These are phyloP conservation scores for Oryzias celebensis DNA, from an alignment of 2,113 vertebrate genomes.

Conservation along the genomic window DNA sequence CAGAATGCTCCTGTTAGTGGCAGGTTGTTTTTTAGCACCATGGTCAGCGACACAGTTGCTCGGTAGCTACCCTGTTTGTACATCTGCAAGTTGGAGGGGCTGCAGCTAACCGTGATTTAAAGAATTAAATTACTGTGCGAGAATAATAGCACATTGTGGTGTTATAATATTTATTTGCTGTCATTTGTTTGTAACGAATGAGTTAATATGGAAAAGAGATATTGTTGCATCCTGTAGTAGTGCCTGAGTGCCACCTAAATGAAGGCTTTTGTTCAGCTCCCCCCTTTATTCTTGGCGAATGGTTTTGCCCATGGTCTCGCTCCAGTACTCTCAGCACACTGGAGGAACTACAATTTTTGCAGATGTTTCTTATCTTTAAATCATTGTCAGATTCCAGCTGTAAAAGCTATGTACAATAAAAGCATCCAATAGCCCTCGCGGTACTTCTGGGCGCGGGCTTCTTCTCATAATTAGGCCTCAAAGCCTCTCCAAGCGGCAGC, in stretches of 20 bases:
- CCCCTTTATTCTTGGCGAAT: constrained; percentile 49
- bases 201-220: background rate
- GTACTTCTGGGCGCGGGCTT: background rate
- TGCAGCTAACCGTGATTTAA: constrained; percentile 1
- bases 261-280: constrained; percentile 34
- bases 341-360: constrained; percentile 31
- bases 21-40: constrained; percentile 62
- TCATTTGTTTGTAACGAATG: background rate
- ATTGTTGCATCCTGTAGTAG: background rate
- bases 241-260: constrained; percentile 34
- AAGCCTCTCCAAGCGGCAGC: background rate
- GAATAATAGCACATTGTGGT: background rate
- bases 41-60: constrained; percentile 72
- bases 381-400: constrained; percentile 16
- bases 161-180: background rate
- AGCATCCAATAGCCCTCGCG: background rate
- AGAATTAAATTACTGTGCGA: background rate
- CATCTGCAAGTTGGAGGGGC: constrained; percentile 18
- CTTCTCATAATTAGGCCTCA: background rate
- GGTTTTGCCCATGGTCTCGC: constrained; percentile 69
- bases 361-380: constrained; percentile 28
- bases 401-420: constrained; percentile 16
- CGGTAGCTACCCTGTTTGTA: constrained; percentile 48
- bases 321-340: constrained; percentile 53
- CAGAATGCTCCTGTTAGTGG: constrained; percentile 22